Evolutionary conservation across 2,113 vertebrate species (phyloP), one percentile per base, ranked within the genome.

Genomic region (Marcusenius ussheri): DNA sequence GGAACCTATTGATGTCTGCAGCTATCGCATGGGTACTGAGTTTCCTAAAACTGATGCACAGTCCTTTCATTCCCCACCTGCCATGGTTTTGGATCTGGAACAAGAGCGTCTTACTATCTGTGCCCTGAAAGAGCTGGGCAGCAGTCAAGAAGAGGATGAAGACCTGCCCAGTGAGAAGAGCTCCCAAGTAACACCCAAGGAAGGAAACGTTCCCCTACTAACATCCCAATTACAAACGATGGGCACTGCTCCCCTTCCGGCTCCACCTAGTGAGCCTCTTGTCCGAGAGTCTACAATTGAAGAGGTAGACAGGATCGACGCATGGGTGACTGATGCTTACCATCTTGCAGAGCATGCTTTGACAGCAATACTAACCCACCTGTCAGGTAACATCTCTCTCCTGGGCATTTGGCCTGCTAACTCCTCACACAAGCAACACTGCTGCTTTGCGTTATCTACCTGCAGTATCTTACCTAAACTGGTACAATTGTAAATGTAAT

Each of bases 21-120:
- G 88, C 47, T 88, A 24, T 51, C 62, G 90, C 83, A 3, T 27
- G 7, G 49, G 90, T 0, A 89, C 90, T 13, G 31, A 92, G 53
- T 31, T 89, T 24, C 49, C 89, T 19, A 88, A 91, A 89, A 91
- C 89, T 0, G 90, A 21, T 21, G 27, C 88, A 13, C 58, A 83
- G 49, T 2, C 90, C 49, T 90, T 74, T 62, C 92, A 90, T 4
- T 42, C 84, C 7, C 35, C 94, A 1, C 95, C 94, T 24, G 90
- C 89, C 1, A 91, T 90, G 58, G 92, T 94, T 87, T 94, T 96
- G 88, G 95, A 97, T 88, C 91, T 97, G 66, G 97, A 97, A 87
- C 96, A 97, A 89, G 97, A 98, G 46, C 91, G 91, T 47, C 95
- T 97, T 31, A 97, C 97, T 0, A 97, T 98, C 91, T 95, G 87